Evolutionary conservation across 2,888 invertebrate species (phyloP), one percentile per base, ranked within the genome.

Genomic region (Agrotis clavis): DNA sequence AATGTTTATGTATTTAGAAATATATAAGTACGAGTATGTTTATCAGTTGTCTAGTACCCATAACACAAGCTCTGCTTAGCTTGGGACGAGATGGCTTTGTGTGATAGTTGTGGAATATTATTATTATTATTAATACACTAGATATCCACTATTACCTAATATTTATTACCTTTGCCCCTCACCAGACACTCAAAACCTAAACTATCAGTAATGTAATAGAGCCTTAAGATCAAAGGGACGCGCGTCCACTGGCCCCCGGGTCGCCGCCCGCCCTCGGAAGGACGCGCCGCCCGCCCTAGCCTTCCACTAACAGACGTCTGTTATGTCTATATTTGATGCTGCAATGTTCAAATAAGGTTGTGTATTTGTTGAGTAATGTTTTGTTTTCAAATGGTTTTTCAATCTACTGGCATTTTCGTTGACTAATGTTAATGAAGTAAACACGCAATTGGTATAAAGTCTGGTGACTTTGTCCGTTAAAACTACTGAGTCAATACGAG

Each of bases 231-330:
- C 64, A 71, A 66, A 71, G 19, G 64, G 56, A 56, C 54, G 61
- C 21, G 61, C 54, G 65, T 63, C 48, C 54, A 65, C 59, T 61
- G 72, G 61, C 65, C 53, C 59, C 60, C 53, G 66, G 85, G 81
- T 85, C 78, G 80, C 71, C 78, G 87, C 71, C 82, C 87, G 88
- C 86, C 88, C 83, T 87, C 69, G 87, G 88, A 87, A 87, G 87
- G 89, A 87, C 88, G 81, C 79, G 67, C 79, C 88, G 88, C 80
- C 88, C 87, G 83, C 85, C 88, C 83, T 84, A 68, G 77, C 79
- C 82, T 85, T 86, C 83, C 85, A 83, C 73, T 69, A 54, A 71
- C 66, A 60, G 50, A 63, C 50, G 41, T 1, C 35, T 19, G 51
- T 73, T 63, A 65, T 53, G 60, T 68, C 25, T 35, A 14, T 21